These are phyloP conservation scores for Diplodus puntazzo DNA, from an alignment of 2,797 vertebrate species.

Conservation along the genomic window DNA sequence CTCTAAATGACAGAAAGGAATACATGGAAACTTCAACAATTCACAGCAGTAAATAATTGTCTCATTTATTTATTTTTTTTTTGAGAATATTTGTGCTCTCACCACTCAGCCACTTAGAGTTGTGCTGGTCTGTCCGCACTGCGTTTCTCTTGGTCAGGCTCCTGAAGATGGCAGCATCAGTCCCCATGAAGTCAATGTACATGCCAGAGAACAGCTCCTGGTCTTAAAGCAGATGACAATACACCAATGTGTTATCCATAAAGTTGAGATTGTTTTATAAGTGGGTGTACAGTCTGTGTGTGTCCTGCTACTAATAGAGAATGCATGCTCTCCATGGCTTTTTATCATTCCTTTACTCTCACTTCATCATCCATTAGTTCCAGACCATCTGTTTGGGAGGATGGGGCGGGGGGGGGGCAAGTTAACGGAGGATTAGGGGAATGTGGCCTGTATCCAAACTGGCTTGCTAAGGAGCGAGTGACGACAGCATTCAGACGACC, in stretches of 20 bases:
- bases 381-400: conserved; percentile 42
- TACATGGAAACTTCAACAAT: not conserved
- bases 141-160: conserved; percentile 95
- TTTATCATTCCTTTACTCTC: conserved; percentile 58
- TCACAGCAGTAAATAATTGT: not conserved
- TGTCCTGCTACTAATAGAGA: conserved; percentile 29
- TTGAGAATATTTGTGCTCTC: conserved; percentile 52
- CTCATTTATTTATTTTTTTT: no score
- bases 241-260: not conserved
- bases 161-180: conserved; percentile 97
- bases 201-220: conserved; percentile 98
- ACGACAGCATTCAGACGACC: conserved; percentile 46
- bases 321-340: conserved; percentile 27
- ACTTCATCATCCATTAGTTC: conserved; percentile 58
- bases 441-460: conserved; percentile 47
- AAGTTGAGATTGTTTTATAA: not conserved
- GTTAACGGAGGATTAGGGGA: conserved; percentile 27
- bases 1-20: conserved; percentile 81
- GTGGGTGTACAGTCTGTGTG: conserved; percentile 13
- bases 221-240: conserved; percentile 78
- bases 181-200: conserved; percentile 99
- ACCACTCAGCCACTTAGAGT: conserved; percentile 99
- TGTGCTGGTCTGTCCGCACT: conserved; percentile 97
- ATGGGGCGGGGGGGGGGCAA: conserved; percentile 14
- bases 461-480: conserved; percentile 49